These are phyloP conservation scores for Platyrinchus mystaceus DNA, from an alignment of 2,797 vertebrate species.

Conservation along the genomic window DNA sequence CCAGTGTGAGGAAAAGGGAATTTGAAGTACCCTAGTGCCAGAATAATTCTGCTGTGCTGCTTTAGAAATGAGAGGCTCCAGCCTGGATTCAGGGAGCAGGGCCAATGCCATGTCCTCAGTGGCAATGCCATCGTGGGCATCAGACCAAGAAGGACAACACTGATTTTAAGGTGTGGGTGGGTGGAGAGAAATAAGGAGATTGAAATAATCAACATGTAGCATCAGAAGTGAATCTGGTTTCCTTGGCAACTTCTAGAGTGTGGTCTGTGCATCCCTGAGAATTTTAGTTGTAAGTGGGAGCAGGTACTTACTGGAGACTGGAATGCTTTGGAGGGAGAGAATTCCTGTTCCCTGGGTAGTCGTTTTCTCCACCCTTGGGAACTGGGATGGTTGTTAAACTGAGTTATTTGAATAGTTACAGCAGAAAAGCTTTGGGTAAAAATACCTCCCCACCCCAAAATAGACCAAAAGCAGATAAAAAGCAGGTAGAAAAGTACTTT, in stretches of 20 bases:
- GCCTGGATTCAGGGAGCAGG: not conserved
- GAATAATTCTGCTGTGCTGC: not conserved
- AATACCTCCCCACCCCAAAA: not conserved
- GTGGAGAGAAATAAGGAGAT: not conserved
- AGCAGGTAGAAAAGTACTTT: not conserved
- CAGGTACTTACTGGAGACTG: not conserved
- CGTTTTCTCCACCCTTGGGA: not conserved
- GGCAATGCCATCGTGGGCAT: not conserved
- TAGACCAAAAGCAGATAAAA: not conserved
- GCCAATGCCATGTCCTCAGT: not conserved
- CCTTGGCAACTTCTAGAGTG: not conserved
- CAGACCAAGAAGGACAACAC: not conserved
- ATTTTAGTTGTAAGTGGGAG: not conserved
- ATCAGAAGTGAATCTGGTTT: not conserved
- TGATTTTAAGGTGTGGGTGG: not conserved
- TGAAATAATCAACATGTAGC: not conserved
- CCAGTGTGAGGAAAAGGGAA: not conserved
- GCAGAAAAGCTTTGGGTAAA: not conserved
- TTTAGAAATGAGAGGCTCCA: not conserved
- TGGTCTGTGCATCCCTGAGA: not conserved
- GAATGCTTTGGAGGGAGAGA: not conserved
- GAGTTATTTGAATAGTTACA: not conserved
- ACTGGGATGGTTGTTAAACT: not conserved
- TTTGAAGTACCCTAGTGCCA: not conserved
- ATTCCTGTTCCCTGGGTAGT: not conserved